Evolutionary conservation across 2,113 vertebrate genomes (phyloP), one percentile per base, ranked within the genome.

Genomic region (Petaurus breviceps): DNA sequence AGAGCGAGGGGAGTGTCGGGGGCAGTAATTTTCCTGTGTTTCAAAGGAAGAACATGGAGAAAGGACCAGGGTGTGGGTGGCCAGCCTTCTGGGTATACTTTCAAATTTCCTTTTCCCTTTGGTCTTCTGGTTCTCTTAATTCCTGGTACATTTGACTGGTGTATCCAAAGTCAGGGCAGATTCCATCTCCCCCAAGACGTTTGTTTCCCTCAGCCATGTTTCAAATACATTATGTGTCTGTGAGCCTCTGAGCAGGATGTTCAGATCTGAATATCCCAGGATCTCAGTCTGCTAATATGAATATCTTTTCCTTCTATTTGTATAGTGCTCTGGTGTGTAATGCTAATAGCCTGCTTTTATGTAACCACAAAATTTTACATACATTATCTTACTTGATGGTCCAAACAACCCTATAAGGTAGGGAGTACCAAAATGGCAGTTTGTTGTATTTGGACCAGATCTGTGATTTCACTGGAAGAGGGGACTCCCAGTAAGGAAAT

Each of bases 21-120:
- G 43, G 19, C 7, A 43, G 2, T 2, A 23, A 43, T 84, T 43
- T 84, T 22, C 68, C n/a, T 84, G n/a, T 84, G 68, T 84, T 84
- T 43, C 68, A 84, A 43, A 84, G n/a, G 68, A 84, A 43, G 68
- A 23, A 84, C 16, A 25, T 24, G 11, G 0, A 46, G 23, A 26
- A 37, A 28, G 19, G 5, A 2, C 0, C 0, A 0, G 68, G n/a
- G 1, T 49, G 55, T 84, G 31, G 91, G 19, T 14, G 2, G 6
- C 46, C 10, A 28, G 31, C 51, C 77, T 90, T 93, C 68, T 22
- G 0, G 31, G 57, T 92, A 46, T 50, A 22, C 37, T 0, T 4
- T 3, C n/a, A 8, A 11, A 2, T 2, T 24, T 49, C 3, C 6
- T 24, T 91, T 93, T 93, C 90, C 7, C 77, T 0, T 89, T 95